Conservation (phyloP, 2,888 invertebrate species). For the Drosophila macrospina region DNA sequence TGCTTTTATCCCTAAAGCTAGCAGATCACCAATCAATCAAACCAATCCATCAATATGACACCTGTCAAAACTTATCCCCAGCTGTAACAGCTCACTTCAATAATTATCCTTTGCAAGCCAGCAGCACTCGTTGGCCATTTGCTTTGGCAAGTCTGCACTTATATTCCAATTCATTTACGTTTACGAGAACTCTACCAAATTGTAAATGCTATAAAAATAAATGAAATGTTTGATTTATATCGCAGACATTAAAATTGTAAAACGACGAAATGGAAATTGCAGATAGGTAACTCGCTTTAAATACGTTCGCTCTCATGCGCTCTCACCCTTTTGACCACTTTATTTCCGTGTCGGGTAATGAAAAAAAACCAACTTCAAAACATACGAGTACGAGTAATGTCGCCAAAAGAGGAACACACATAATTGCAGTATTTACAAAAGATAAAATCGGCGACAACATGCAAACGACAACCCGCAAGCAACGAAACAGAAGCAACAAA, state of each 20-base stretch:
- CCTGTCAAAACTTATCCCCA: not conserved
- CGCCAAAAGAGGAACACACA: slow-evolving; percentile 72
- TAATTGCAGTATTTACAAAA: slow-evolving; percentile 82
- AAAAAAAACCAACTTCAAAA: slow-evolving; percentile 19
- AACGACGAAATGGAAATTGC: not conserved
- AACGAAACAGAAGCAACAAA: slow-evolving; percentile 16
- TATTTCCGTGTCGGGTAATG: slow-evolving; percentile 40
- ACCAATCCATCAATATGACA: not conserved
- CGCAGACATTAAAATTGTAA: not conserved
- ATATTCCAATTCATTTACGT: not conserved
- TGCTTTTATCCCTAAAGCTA: not conserved
- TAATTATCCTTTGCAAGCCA: not conserved
- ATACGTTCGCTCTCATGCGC: slow-evolving; percentile 15
- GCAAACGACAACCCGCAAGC: slow-evolving; percentile 53
- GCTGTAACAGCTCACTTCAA: not conserved
- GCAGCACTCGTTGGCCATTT: not conserved
- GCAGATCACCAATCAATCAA: not conserved
- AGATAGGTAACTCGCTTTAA: slow-evolving; percentile 19
- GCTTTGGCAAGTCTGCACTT: not conserved
- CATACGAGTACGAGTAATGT: slow-evolving; percentile 54
- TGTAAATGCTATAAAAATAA: not conserved
- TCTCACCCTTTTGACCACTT: slow-evolving; percentile 29
- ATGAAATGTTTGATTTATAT: slow-evolving; percentile 6
- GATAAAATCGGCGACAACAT: slow-evolving; percentile 79
- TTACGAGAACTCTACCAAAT: not conserved